phyloP scores from a whole-genome alignment of 92 coral and sea anemone genomes.

The Palythoa caribaeorum region DNA sequence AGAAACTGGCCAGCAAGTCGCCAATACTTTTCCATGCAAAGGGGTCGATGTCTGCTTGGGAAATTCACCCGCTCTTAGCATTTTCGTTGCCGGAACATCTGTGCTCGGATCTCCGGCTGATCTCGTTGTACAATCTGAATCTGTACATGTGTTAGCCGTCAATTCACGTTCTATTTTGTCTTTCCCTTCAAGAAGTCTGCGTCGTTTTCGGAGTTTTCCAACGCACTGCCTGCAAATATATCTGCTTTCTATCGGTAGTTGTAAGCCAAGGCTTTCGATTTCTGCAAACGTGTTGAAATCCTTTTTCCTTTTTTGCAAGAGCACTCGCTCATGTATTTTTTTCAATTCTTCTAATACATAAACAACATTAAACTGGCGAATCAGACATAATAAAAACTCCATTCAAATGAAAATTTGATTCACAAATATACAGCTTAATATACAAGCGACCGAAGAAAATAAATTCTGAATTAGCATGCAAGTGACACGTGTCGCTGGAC shows the following conservation, averaged over 20 bases:
- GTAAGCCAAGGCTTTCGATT: neutral
- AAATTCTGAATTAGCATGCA: neutral
- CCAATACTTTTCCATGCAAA: neutral
- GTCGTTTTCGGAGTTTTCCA: constrained; percentile 8
- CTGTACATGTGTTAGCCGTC: neutral
- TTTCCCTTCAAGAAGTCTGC: neutral
- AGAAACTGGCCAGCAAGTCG: constrained; percentile 13
- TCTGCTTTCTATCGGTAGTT: neutral
- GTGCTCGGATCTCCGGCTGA: neutral
- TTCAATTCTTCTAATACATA: neutral
- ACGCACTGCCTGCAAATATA: neutral
- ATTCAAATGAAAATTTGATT: neutral
- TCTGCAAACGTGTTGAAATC: neutral
- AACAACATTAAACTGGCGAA: neutral
- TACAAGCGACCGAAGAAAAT: neutral
- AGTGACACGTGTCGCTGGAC: neutral
- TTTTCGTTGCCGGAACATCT: neutral
- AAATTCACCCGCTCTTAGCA: neutral
- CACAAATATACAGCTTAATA: neutral
- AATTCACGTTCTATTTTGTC: neutral
- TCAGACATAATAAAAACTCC: neutral
- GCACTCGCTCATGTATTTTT: neutral
- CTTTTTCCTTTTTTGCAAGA: neutral
- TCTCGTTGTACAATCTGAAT: neutral
- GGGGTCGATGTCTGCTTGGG: neutral